phyloP scores from a whole-genome alignment of 2,888 invertebrate species.

The Rhaphigaster nebulosa region DNA sequence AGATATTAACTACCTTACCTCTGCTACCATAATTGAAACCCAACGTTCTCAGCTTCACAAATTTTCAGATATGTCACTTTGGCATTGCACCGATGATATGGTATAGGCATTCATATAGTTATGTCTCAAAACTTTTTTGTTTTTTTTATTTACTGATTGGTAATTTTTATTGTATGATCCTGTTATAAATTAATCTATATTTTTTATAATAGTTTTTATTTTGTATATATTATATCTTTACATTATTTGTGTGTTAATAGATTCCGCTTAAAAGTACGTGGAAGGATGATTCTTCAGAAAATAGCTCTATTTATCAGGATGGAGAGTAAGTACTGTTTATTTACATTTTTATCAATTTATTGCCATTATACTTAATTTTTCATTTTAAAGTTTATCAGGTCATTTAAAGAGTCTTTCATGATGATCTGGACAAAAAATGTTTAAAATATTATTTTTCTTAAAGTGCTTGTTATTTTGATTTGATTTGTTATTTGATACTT shows the following conservation, averaged over 20 bases:
- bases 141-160: neutral
- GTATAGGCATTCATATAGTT: too few species aligned
- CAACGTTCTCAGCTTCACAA: too few species aligned
- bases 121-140: neutral
- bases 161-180: neutral
- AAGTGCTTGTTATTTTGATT: too few species aligned
- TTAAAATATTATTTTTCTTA: too few species aligned
- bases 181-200: neutral
- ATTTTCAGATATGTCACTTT: too few species aligned
- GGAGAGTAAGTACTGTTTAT: conserved; percentile 50
- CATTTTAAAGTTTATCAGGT: neutral
- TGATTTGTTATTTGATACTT: too few species aligned
- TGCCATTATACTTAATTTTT: neutral
- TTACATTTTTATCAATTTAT: neutral
- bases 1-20: too few species aligned
- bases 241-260: conserved; percentile 9
- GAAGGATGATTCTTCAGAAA: conserved; percentile 30
- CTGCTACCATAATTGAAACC: too few species aligned
- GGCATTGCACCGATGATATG: too few species aligned
- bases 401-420: too few species aligned
- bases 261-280: conserved; percentile 23
- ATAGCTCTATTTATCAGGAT: conserved; percentile 10
- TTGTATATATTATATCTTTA: neutral
- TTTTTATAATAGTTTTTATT: neutral
- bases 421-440: too few species aligned